These are phyloP conservation scores for Oceanodroma tethys DNA, from an alignment of 2,113 vertebrate species.

Conservation along the genomic window DNA sequence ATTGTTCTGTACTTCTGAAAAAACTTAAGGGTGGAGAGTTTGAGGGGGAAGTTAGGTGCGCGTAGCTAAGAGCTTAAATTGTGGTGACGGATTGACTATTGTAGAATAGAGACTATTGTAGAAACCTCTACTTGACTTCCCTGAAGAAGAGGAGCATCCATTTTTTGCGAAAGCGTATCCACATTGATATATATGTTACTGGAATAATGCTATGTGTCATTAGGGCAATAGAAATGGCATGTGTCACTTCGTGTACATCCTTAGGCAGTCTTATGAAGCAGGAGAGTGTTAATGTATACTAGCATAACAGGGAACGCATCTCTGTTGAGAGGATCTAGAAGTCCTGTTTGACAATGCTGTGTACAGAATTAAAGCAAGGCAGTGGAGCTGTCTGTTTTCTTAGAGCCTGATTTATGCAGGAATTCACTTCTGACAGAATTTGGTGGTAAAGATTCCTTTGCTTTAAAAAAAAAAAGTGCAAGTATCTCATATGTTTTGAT, in stretches of 20 bases:
- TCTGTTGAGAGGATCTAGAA: neutral
- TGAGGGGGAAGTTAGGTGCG: rapidly evolving
- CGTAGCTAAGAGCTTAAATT: neutral
- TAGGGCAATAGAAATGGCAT: neutral
- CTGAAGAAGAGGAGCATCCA: rapidly evolving
- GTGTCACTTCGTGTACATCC: neutral
- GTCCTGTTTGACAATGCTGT: neutral
- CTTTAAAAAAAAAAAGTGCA: neutral
- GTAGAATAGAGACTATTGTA: neutral
- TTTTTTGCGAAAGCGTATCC: neutral
- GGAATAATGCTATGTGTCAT: neutral
- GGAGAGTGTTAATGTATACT: neutral
- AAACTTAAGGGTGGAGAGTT: neutral
- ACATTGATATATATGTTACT: neutral
- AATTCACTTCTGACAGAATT: neutral
- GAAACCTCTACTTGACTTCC: neutral
- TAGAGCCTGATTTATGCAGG: neutral
- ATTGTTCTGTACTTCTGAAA: neutral
- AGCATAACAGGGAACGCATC: neutral
- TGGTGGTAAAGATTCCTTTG: neutral
- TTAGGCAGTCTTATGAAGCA: neutral
- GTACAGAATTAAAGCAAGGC: neutral
- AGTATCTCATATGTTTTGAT: neutral
- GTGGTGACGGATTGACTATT: neutral
- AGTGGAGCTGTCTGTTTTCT: neutral